phyloP scores from a whole-genome alignment of 2,888 invertebrate species.

The Sphaerophoria taeniata region DNA sequence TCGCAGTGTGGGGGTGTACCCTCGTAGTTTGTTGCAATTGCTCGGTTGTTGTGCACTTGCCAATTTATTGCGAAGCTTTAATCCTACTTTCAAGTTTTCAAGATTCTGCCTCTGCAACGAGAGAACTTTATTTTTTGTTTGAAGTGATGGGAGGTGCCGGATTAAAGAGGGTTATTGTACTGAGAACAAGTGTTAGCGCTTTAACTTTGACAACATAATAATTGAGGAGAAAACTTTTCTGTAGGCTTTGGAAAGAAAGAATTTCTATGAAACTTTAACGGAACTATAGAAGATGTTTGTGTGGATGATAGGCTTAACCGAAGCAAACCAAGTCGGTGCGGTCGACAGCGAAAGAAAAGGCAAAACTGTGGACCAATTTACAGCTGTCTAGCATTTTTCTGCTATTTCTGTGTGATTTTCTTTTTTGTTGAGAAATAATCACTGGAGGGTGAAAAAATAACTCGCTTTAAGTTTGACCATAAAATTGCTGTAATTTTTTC shows the following conservation, averaged over 20 bases:
- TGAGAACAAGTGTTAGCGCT: constrained; percentile 58
- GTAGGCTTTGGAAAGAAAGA: constrained; percentile 10
- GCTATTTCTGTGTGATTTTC: background rate
- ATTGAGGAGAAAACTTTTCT: constrained; percentile 40
- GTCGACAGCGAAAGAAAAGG: background rate
- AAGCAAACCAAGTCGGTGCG: background rate
- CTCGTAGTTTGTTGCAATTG: background rate
- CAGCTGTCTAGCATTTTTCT: background rate
- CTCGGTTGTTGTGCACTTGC: background rate
- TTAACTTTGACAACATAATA: constrained; percentile 57
- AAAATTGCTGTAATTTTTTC: too few species aligned
- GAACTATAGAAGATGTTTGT: constrained; percentile 21
- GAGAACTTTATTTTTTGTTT: constrained; percentile 3
- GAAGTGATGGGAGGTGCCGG: background rate
- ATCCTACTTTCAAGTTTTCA: constrained; percentile 5
- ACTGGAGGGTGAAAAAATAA: too few species aligned
- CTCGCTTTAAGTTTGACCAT: too few species aligned
- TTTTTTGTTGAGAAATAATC: background rate
- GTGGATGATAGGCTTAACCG: constrained; percentile 16
- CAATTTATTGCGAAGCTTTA: constrained; percentile 8
- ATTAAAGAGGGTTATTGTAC: constrained; percentile 49
- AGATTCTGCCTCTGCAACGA: background rate
- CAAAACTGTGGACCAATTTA: background rate
- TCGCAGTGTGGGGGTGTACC: background rate
- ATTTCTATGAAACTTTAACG: constrained; percentile 26